Evolutionary conservation across 2,113 vertebrate species (phyloP), one percentile per base, ranked within the genome.

Genomic region (Macrotis lagotis): DNA sequence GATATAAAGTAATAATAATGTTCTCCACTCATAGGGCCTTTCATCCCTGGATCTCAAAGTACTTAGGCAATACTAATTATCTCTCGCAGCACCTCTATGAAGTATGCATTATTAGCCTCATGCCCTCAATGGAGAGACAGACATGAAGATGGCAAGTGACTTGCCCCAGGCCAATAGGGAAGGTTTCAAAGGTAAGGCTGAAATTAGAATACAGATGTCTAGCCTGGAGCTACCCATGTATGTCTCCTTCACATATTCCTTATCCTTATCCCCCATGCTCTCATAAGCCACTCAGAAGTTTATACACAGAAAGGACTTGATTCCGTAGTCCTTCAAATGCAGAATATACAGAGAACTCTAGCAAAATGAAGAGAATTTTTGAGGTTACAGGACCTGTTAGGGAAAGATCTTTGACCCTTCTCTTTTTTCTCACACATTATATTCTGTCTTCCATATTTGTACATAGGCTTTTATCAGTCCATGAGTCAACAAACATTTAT

Each of bases 41-140:
- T 97, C 97, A 98, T 98, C 97, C 95, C 0, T 14, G 94, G 97
- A 94, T 98, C 97, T 98, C 97, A 98, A 98, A 98, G 97, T 96
- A 97, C 96, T 95, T 93, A 95, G 96, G 6, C 74, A 97, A 94
- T 97, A 88, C 97, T 97, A 98, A 98, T 98, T 97, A 98, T 96
- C 93, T 96, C 95, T 95, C 90, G 55, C 94, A 96, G 92, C 97
- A 97, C 94, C 96, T 97, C 97, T 97, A 49, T 95, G 97, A 97
- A 97, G 97, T 94, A 93, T 94, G 93, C 95, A 95, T 88, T 97
- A 97, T 97, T 95, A 96, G 96, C 95, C 95, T 97, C 95, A 96
- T 95, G 90, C 92, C 92, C 89, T 94, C 88, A 91, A 92, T 55
- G 94, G 94, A 92, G 93, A 90, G 50, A 89, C 59, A 90, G 92